These are phyloP conservation scores for Bradypodion ventrale DNA, from an alignment of 2,797 vertebrate genomes.

Conservation along the genomic window DNA sequence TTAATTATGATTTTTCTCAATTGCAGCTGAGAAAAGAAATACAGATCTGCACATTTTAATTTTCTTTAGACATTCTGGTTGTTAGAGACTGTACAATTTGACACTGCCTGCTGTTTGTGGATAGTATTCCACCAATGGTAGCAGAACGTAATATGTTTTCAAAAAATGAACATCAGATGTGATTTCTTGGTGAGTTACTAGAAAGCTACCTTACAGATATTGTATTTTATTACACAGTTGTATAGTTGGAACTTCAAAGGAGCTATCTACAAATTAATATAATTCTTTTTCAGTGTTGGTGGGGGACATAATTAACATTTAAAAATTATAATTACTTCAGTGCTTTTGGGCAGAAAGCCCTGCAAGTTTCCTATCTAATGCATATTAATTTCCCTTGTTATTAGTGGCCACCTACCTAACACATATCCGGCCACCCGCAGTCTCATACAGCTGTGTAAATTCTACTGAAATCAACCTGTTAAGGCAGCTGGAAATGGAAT, in stretches of 20 bases:
- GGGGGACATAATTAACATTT: neutral
- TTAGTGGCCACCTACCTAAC: slow-evolving; percentile 50
- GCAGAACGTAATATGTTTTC: neutral
- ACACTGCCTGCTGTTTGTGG: neutral
- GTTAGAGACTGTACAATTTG: neutral
- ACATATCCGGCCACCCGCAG: slow-evolving; percentile 47
- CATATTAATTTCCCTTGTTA: slow-evolving; percentile 25
- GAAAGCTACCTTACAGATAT: slow-evolving; percentile 30
- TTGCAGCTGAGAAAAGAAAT: neutral
- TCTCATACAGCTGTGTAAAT: slow-evolving; percentile 51
- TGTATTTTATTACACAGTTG: slow-evolving; percentile 35
- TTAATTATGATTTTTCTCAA: slow-evolving; percentile 6
- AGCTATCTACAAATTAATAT: slow-evolving; percentile 21
- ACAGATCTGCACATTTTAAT: neutral
- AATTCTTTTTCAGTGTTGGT: slow-evolving; percentile 9
- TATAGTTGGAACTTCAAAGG: slow-evolving; percentile 24
- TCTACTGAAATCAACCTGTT: slow-evolving; percentile 50
- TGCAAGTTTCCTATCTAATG: slow-evolving; percentile 33
- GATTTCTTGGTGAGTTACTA: slow-evolving; percentile 36
- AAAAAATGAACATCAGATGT: slow-evolving; percentile 19
- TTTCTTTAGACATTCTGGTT: neutral
- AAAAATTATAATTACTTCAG: slow-evolving; percentile 27
- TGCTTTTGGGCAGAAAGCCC: neutral
- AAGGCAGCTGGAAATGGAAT: slow-evolving; percentile 54
- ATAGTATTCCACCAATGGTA: neutral